Evolutionary conservation across 2,888 invertebrate species (phyloP).

Genomic region (Meganola albula): DNA sequence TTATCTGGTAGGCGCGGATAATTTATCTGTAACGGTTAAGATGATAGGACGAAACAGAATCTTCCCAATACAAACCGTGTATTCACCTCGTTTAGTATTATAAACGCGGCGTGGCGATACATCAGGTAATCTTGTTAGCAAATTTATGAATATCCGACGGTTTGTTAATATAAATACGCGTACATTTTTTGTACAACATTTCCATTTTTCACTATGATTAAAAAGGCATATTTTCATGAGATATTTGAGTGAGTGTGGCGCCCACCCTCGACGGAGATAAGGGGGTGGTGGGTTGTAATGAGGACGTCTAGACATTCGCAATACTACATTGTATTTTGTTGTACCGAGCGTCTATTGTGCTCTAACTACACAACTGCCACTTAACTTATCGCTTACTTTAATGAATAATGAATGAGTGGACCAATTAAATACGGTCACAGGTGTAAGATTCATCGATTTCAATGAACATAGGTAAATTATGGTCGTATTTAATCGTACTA

Average conservation of each 20-base stretch:
- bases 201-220: conserved; percentile 34
- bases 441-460: conserved; percentile 15
- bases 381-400: conserved; percentile 43
- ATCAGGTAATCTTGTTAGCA: conserved; percentile 19
- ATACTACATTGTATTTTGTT: conserved; percentile 54
- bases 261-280: conserved; percentile 21
- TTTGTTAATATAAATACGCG: conserved; percentile 14
- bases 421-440: conserved; percentile 9
- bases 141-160: conserved; percentile 19
- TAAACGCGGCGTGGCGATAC: conserved; percentile 10
- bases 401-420: conserved; percentile 35
- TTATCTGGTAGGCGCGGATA: conserved; percentile 20
- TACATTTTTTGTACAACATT: conserved; percentile 7
- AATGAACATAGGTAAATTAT: no score
- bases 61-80: conserved; percentile 3
- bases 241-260: conserved; percentile 35
- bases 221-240: conserved; percentile 59
- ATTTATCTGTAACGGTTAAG: conserved; percentile 22
- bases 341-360: conserved; percentile 50
- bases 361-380: conserved; percentile 22
- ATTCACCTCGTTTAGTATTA: no score
- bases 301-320: conserved; percentile 66
- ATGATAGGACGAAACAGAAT: conserved; percentile 8
- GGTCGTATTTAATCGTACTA: no score
- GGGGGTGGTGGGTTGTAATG: conserved; percentile 44